A percentile compares a stretch with the other conserved stretches of the same genome.
Evolutionary conservation across 1,140 invertebrate species (phyloP).

Genomic region (Papilio machaon): DNA sequence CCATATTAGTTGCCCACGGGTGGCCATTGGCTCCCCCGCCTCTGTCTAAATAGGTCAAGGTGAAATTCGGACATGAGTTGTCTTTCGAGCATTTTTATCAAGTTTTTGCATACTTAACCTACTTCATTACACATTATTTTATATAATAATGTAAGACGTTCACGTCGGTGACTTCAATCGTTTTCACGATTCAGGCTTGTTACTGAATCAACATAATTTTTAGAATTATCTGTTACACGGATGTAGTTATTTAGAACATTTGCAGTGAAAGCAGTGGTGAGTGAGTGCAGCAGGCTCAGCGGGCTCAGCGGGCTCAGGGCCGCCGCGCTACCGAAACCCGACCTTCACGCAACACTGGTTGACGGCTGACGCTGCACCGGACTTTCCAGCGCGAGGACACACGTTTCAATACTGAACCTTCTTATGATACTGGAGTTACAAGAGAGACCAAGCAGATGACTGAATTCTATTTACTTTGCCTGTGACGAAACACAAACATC

Average conservation of each 20-base stretch:
- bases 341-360: neutral
- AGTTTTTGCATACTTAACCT: too few species aligned
- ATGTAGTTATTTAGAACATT: neutral
- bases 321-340: neutral
- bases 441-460: neutral
- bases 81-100: neutral
- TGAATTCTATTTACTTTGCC: neutral
- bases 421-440: neutral
- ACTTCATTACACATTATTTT: too few species aligned
- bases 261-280: neutral
- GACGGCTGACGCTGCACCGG: conserved; percentile 12
- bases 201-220: neutral
- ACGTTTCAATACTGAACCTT: neutral
- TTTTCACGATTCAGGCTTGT: neutral
- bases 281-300: neutral
- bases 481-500: neutral
- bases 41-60: neutral
- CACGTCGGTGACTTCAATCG: neutral
- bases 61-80: neutral
- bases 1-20: neutral
- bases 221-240: neutral
- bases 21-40: neutral
- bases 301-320: conserved; percentile 9
- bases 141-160: too few species aligned
- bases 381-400: neutral